Evolutionary conservation across 2,888 invertebrate species (phyloP), one percentile per base, ranked within the genome.

Genomic region (Nymphalis urticae): DNA sequence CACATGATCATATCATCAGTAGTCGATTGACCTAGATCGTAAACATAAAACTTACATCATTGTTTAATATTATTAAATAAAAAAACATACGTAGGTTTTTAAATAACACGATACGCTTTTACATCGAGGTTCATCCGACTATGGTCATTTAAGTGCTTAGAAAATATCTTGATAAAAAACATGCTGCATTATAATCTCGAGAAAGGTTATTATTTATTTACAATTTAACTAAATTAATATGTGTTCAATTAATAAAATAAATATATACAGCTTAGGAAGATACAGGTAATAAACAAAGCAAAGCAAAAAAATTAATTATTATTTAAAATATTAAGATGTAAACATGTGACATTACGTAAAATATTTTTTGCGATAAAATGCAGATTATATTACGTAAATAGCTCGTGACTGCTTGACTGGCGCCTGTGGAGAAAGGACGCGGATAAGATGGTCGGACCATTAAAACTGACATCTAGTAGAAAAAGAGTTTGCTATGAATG

Each of bases 391-490:
- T 76, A 69, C 76, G 73, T 68, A 75, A 80, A 74, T 17, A 60
- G 42, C 75, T 75, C 75, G 74, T 75, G 75, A 76, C 66, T 61
- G 64, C 75, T 74, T 75, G 75, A 76, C 66, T 61, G 64, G 69
- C 67, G 66, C 47, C 62, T 65, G 64, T 67, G 42, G 69, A 70
- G 65, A 70, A 71, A 68, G 73, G 74, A 65, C 58, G 47, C 48
- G 62, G 60, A 59, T 62, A 65, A 56, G 62, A 64, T 69, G 60
- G 51, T 70, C 58, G 58, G 50, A 48, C 48, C 61, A 32, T 42
- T 24, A 54, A 2, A 47, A 17, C 48, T 19, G 17, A 64, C 36
- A 62, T 42, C 13, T 19, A n/a, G 17, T 48, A 62, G 51, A 21
- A 21, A 53, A 27, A 62, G 27, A 9, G 19, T 27, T 42, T 36